Conservation (phyloP, 2,888 invertebrate species). For the Drosophila prolongata region DNA sequence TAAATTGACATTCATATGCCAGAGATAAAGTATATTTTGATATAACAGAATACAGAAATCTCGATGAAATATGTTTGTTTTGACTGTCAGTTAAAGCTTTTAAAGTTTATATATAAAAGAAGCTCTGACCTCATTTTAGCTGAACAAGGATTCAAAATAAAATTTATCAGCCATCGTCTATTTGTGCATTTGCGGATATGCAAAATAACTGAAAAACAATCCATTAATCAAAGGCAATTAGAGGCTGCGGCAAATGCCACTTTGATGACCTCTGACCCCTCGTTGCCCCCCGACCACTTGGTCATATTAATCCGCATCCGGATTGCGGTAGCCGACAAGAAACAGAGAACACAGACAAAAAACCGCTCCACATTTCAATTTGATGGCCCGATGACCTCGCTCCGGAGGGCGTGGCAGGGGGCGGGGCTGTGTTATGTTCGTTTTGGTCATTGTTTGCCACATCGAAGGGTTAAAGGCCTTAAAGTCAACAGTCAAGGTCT, state of each 20-base stretch:
- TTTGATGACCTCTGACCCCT: slow-evolving; percentile 54
- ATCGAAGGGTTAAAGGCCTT: slow-evolving; percentile 58
- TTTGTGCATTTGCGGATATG: slow-evolving; percentile 51
- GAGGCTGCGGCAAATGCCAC: slow-evolving; percentile 57
- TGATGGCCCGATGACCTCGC: slow-evolving; percentile 68
- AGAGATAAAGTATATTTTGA: background rate
- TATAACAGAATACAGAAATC: background rate
- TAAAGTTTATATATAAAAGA: background rate
- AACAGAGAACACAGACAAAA: slow-evolving; percentile 16
- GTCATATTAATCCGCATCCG: slow-evolving; percentile 40
- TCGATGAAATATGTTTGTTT: background rate
- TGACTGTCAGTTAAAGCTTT: background rate
- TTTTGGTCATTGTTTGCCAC: slow-evolving; percentile 51
- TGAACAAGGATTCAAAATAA: slow-evolving; percentile 7
- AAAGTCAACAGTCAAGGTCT: slow-evolving; percentile 57
- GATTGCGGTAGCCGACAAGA: slow-evolving; percentile 30
- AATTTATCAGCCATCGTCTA: slow-evolving; percentile 50
- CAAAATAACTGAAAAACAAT: slow-evolving; percentile 28
- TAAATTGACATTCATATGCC: background rate
- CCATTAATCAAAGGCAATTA: slow-evolving; percentile 66
- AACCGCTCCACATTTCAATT: slow-evolving; percentile 58
- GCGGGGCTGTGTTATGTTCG: background rate
- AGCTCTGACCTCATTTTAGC: background rate
- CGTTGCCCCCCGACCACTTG: slow-evolving; percentile 9
- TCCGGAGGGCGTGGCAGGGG: slow-evolving; percentile 18